Evolutionary conservation across 30 jellyfish, hydroid and myxozoan species (phyloP), one percentile per base, ranked within the genome.

Genomic region (Rhopilema esculentum): DNA sequence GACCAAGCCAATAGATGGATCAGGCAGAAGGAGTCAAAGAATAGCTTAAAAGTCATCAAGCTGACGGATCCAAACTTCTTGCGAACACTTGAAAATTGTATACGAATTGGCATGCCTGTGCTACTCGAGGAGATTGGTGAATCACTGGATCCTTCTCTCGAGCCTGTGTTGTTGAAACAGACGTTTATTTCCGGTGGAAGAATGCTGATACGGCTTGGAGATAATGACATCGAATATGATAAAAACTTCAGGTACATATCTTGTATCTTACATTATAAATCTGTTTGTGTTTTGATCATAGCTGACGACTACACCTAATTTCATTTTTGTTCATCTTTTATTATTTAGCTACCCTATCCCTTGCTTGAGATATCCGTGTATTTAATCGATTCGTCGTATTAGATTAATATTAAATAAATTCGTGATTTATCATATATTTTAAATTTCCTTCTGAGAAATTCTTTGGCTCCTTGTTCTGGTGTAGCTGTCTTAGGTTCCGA

Each of bases 1-100:
- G 99, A 90, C 63, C 99, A 95, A 81, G 99, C 99, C 67, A 95
- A 89, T 66, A 89, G 97, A 24, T 95, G 99, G 99, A 90, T 95
- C 51, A 72, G 97, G 48, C 75, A 61, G 30, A 95, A 84, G 57
- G 99, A 95, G 69, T 87, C 97, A 21, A 86, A 80, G 68, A 95
- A 90, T 72, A 97, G 94, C 52, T 85, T 95, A 27, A 95, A 95
- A 81, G 89, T 95, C 77, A 95, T 95, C 79, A 90, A 95, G 64
- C 95, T 95, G 61, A 90, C 97, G 69, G 97, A 95, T 21, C 82
- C 85, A 1, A 90, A 95, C 64, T 95, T 89, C 91, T 72, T 95
- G 79, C 67, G 99, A 23, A 95, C 99, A 32, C 72, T 95, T 26
- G 99, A 95, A 64, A 90, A 89, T 29, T 95, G 97, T 69, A 90